These are phyloP conservation scores for Germaria angustata DNA, from an alignment of 2,888 invertebrate genomes.

Conservation along the genomic window DNA sequence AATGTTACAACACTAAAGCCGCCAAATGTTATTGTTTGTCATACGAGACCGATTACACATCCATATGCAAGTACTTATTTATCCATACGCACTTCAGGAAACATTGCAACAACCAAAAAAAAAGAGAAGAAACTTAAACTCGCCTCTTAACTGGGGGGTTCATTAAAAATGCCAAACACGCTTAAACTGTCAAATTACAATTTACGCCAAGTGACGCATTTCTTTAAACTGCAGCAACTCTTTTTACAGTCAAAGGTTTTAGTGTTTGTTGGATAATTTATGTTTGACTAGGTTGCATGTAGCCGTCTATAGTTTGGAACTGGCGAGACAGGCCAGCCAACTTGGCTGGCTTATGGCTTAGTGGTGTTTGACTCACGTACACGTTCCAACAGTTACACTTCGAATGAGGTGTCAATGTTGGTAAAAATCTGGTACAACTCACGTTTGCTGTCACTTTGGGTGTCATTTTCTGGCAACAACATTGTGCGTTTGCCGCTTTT, in stretches of 20 bases:
- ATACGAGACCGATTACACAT: conserved; percentile 37
- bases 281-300: conserved; percentile 11
- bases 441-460: conserved; percentile 64
- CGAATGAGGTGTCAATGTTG: conserved; percentile 58
- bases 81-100: conserved; percentile 50
- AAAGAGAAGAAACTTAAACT: background rate
- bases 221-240: conserved; percentile 40
- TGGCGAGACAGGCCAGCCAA: conserved; percentile 2
- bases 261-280: conserved; percentile 49
- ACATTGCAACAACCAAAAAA: background rate
- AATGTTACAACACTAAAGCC: conserved; percentile 28
- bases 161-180: conserved; percentile 68
- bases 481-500: conserved; percentile 65
- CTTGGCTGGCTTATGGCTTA: conserved; percentile 8
- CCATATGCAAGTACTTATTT: conserved; percentile 16
- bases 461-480: conserved; percentile 64
- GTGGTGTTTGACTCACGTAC: conserved; percentile 42
- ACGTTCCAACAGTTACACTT: conserved; percentile 43
- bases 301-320: background rate
- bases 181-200: conserved; percentile 69
- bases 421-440: conserved; percentile 66
- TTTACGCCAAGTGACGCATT: conserved; percentile 65
- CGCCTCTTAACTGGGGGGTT: conserved; percentile 40
- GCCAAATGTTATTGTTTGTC: conserved; percentile 36
- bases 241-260: conserved; percentile 29